Evolutionary conservation across 2,113 vertebrate genomes (phyloP).

Genomic region (Haplochromis vanheusdeni): DNA sequence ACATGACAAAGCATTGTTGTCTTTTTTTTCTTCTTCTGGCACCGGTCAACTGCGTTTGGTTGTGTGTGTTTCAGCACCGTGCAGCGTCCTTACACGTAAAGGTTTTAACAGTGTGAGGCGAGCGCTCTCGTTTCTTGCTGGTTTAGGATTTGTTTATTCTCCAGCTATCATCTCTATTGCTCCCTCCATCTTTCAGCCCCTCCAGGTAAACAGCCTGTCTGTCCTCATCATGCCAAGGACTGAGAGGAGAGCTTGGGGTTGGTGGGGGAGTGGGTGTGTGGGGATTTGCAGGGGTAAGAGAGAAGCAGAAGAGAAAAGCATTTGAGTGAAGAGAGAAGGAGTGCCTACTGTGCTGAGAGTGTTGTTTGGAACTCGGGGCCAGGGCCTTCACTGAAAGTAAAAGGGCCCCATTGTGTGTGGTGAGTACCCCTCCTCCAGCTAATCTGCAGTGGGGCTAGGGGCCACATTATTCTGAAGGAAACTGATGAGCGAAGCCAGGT

Average conservation of each 20-base stretch:
- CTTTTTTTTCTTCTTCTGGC: not conserved
- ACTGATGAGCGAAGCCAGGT: slow-evolving; percentile 59
- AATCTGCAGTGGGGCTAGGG: slow-evolving; percentile 60
- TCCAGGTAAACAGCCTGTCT: slow-evolving; percentile 55
- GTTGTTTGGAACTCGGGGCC: slow-evolving; percentile 51
- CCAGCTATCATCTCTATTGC: slow-evolving; percentile 28
- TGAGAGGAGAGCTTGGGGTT: not conserved
- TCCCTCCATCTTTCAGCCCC: slow-evolving; percentile 5
- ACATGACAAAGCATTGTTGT: not conserved
- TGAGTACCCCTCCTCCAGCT: slow-evolving; percentile 60
- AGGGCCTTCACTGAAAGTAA: slow-evolving; percentile 39
- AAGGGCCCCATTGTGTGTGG: slow-evolving; percentile 63
- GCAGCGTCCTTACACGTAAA: not conserved
- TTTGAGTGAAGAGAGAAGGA: slow-evolving; percentile 33
- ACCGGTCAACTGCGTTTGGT: not conserved
- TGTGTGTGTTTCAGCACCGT: not conserved
- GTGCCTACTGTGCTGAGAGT: slow-evolving; percentile 52
- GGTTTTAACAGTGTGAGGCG: not conserved
- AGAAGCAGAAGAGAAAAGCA: slow-evolving; percentile 9
- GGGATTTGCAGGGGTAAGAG: not conserved
- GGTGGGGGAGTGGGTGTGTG: not conserved
- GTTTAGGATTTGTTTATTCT: slow-evolving; percentile 56
- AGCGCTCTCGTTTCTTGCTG: not conserved
- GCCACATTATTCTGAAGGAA: slow-evolving; percentile 58
- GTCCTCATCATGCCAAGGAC: slow-evolving; percentile 39